These are phyloP conservation scores for Axinella damicornis DNA, from an alignment of 37 sponge, comb jelly and placozoan genomes.

Conservation along the genomic window DNA sequence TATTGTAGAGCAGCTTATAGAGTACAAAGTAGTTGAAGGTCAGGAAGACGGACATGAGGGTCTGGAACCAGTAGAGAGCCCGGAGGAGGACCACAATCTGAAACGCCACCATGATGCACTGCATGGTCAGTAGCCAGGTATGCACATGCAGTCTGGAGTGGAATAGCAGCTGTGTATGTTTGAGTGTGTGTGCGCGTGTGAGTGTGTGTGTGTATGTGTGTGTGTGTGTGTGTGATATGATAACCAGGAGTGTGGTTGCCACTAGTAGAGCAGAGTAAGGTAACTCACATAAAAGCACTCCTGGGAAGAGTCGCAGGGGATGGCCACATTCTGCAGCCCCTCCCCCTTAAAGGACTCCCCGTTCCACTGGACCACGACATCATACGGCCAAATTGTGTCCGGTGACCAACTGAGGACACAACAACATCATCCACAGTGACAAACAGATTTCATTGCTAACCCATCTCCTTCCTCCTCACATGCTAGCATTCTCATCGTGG, in stretches of 20 bases:
- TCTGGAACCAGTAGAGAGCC: slow-evolving; percentile 69
- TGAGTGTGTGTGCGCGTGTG: too few species aligned
- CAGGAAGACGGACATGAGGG: slow-evolving; percentile 61
- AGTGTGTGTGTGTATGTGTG: too few species aligned
- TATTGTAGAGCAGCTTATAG: slow-evolving; percentile 71
- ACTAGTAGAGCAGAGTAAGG: background rate
- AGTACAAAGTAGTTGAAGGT: slow-evolving; percentile 72
- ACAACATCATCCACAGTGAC: background rate
- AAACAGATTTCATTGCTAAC: too few species aligned
- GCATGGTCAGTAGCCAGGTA: slow-evolving; percentile 65
- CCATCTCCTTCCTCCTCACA: slow-evolving; percentile 17
- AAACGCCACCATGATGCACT: slow-evolving; percentile 48
- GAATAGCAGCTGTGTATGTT: slow-evolving; percentile 39
- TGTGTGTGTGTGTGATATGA: too few species aligned
- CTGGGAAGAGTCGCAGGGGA: slow-evolving; percentile 80
- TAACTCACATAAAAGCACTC: slow-evolving; percentile 80
- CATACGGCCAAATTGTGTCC: slow-evolving; percentile 56
- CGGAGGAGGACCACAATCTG: slow-evolving; percentile 64
- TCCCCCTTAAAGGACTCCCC: slow-evolving; percentile 72
- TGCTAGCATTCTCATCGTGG: slow-evolving; percentile 12
- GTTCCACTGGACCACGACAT: slow-evolving; percentile 69
- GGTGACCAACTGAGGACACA: slow-evolving; percentile 82
- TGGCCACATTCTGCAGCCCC: slow-evolving; percentile 71
- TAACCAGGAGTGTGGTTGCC: too few species aligned
- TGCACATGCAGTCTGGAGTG: slow-evolving; percentile 54